A percentile compares a stretch with the other conserved stretches of the same genome.
Conservation (phyloP, 2,797 vertebrate species). For the Siniperca obscura region DNA sequence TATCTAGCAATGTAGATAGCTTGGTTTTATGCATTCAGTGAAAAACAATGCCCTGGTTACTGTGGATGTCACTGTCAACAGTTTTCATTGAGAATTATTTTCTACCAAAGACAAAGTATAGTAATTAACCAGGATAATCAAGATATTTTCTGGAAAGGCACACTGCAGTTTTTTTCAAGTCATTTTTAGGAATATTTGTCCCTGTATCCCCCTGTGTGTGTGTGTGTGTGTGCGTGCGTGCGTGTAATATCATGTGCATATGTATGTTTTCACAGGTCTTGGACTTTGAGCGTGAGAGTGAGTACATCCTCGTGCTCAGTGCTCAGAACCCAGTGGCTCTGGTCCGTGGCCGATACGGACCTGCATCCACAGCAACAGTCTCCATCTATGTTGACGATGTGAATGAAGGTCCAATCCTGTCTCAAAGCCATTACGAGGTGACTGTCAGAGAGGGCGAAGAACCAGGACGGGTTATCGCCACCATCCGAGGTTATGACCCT, state of each 20-base stretch:
- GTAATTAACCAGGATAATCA: not conserved
- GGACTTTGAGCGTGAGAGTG: constrained; percentile 88
- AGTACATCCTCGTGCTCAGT: constrained; percentile 87
- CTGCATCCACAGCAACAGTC: constrained; percentile 88
- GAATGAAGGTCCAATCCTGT: constrained; percentile 84
- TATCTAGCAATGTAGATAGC: not conserved
- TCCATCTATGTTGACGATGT: constrained; percentile 87
- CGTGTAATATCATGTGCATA: not conserved
- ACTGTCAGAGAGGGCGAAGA: constrained; percentile 86
- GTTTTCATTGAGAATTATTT: not conserved
- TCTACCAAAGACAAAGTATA: not conserved
- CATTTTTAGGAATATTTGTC: not conserved
- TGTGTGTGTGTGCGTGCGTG: not conserved
- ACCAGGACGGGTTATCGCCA: constrained; percentile 86
- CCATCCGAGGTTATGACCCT: constrained; percentile 84
- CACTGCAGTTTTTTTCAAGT: too few species aligned
- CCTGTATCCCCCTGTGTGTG: not conserved
- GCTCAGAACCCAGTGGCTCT: constrained; percentile 85
- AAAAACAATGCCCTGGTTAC: not conserved
- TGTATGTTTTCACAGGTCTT: constrained; percentile 79
- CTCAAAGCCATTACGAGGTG: constrained; percentile 87
- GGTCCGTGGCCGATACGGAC: constrained; percentile 85
- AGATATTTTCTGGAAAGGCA: not conserved
- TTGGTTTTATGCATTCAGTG: not conserved
- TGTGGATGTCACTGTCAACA: not conserved